Conservation (phyloP, 2,888 invertebrate species). For the Dryobotodes eremita region DNA sequence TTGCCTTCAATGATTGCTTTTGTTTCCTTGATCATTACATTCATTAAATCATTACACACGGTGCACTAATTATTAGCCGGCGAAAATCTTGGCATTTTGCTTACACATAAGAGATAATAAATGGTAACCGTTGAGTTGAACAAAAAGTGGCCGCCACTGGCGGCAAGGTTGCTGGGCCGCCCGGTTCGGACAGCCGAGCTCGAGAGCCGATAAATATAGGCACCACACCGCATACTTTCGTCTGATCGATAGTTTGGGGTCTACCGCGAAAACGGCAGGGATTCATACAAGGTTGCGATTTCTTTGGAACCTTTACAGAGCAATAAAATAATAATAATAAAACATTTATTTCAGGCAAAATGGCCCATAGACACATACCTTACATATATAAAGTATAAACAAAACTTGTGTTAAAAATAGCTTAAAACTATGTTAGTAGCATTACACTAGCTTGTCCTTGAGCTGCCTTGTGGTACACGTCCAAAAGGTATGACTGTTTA, state of each 20-base stretch:
- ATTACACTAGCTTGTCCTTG: too few species aligned
- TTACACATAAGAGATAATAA: conserved; percentile 41
- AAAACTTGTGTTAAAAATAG: too few species aligned
- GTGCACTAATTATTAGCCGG: conserved; percentile 32
- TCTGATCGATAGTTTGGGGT: conserved; percentile 62
- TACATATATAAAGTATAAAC: too few species aligned
- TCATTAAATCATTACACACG: conserved; percentile 11
- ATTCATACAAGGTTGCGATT: conserved; percentile 7
- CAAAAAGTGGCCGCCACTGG: conserved; percentile 81
- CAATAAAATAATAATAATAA: too few species aligned
- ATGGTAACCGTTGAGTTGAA: conserved; percentile 53
- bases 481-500: background rate
- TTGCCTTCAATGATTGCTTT: background rate
- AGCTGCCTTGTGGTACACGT: too few species aligned
- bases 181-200: conserved; percentile 73
- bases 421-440: too few species aligned
- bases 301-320: background rate
- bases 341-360: too few species aligned
- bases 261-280: conserved; percentile 31
- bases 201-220: conserved; percentile 65
- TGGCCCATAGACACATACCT: too few species aligned
- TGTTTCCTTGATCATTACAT: conserved; percentile 12
- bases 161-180: conserved; percentile 82
- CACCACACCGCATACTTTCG: conserved; percentile 68
- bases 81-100: conserved; percentile 45